Conservation (phyloP, 64 coral and sea anemone species). For the Pocillopora damicornis region DNA sequence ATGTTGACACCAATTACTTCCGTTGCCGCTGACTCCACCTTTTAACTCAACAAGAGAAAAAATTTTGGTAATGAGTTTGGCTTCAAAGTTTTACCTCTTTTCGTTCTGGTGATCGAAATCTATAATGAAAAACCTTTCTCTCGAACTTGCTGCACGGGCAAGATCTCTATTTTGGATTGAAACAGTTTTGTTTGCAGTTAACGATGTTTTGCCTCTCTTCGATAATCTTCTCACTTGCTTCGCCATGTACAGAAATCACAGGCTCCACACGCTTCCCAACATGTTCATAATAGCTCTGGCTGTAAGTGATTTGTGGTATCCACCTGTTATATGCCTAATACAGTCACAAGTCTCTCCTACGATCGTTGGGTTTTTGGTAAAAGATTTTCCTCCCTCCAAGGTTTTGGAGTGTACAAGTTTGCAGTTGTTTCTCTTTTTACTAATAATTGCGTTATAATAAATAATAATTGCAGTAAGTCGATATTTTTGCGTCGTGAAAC, state of each 20-base stretch:
- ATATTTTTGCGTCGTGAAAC: slow-evolving; percentile 58
- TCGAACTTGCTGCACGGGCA: no score
- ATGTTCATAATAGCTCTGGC: slow-evolving; percentile 32
- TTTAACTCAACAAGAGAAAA: no score
- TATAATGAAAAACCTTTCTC: no score
- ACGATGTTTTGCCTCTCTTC: background rate
- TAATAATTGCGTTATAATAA: slow-evolving; percentile 1
- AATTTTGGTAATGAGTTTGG: no score
- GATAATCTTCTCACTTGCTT: slow-evolving; percentile 29
- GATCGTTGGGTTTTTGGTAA: slow-evolving; percentile 41
- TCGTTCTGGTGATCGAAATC: no score
- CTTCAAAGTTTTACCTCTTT: no score
- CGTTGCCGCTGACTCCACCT: no score
- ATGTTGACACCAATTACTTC: no score
- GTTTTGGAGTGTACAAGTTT: slow-evolving; percentile 39
- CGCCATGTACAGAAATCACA: slow-evolving; percentile 16
- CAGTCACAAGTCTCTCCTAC: slow-evolving; percentile 21
- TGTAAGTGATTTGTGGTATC: slow-evolving; percentile 17
- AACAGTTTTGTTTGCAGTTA: background rate
- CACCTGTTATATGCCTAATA: slow-evolving; percentile 46
- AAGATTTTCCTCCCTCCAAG: slow-evolving; percentile 28
- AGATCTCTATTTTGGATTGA: background rate
- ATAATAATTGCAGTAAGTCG: slow-evolving; percentile 47
- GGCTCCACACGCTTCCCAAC: slow-evolving; percentile 22
- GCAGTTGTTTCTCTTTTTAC: slow-evolving; percentile 20